phyloP scores from a whole-genome alignment of 35 echinoderm and acorn worm species.

The Hemicentrotus pulcherrimus region DNA sequence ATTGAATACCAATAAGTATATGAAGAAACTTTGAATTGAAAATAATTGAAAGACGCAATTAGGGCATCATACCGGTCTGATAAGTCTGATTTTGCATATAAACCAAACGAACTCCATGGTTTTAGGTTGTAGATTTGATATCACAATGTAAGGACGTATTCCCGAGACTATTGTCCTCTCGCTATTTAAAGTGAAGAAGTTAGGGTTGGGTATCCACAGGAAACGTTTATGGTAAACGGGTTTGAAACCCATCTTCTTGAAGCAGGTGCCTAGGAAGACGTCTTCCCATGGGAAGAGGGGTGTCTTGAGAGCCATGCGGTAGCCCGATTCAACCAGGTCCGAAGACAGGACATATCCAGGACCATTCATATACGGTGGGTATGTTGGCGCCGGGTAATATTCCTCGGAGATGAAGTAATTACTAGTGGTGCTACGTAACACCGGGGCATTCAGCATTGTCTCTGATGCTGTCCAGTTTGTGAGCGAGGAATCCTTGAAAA shows the following conservation, averaged over 20 bases:
- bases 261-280: conserved; percentile 65
- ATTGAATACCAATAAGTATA: no score
- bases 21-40: not conserved
- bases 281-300: conserved; percentile 66
- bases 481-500: conserved; percentile 21
- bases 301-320: conserved; percentile 45
- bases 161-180: not conserved
- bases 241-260: not conserved
- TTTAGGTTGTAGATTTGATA: conserved; percentile 11
- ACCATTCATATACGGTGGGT: conserved; percentile 67
- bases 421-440: conserved; percentile 38
- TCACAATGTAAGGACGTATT: not conserved
- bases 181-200: not conserved
- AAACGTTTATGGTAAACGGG: conserved; percentile 23
- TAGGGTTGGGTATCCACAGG: not conserved
- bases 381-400: conserved; percentile 48
- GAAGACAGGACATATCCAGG: conserved; percentile 66
- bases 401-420: conserved; percentile 63
- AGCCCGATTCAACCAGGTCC: conserved; percentile 57
- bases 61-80: not conserved
- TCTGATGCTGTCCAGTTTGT: conserved; percentile 58
- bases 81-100: not conserved
- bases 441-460: not conserved
- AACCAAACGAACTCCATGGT: not conserved
- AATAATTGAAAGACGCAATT: not conserved